These are phyloP conservation scores for Bradypus variegatus DNA, from an alignment of 2,797 vertebrate genomes.

Conservation along the genomic window DNA sequence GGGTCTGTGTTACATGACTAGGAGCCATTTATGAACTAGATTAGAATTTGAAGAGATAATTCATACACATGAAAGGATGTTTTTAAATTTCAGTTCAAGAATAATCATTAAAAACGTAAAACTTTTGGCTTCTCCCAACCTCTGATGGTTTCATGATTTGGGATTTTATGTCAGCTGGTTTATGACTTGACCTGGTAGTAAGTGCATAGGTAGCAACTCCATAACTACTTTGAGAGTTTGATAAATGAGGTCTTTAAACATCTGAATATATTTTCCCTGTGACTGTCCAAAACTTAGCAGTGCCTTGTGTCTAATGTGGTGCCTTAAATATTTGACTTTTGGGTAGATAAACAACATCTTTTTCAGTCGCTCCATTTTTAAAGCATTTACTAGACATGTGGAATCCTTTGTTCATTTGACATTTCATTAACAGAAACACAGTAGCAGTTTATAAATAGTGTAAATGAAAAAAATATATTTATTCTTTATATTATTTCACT, in stretches of 20 bases:
- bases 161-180: neutral
- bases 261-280: neutral
- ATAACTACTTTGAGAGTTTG: neutral
- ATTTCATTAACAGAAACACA: neutral
- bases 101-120: neutral
- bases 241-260: neutral
- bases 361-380: neutral
- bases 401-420: neutral
- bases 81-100: neutral
- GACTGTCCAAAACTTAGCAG: neutral
- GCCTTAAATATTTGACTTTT: neutral
- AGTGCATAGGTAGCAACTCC: fast-evolving
- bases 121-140: neutral
- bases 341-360: neutral
- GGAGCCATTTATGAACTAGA: neutral
- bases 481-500: neutral
- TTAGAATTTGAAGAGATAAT: neutral
- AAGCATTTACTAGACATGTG: neutral
- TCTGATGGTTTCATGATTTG: neutral
- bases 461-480: neutral
- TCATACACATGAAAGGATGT: neutral
- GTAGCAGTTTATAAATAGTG: neutral
- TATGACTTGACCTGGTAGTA: neutral
- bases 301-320: neutral
- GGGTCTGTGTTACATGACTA: fast-evolving